A percentile compares a stretch with the other conserved stretches of the same genome.
Conservation (phyloP, 2,113 vertebrate species). For the Dasyornis broadbenti region DNA sequence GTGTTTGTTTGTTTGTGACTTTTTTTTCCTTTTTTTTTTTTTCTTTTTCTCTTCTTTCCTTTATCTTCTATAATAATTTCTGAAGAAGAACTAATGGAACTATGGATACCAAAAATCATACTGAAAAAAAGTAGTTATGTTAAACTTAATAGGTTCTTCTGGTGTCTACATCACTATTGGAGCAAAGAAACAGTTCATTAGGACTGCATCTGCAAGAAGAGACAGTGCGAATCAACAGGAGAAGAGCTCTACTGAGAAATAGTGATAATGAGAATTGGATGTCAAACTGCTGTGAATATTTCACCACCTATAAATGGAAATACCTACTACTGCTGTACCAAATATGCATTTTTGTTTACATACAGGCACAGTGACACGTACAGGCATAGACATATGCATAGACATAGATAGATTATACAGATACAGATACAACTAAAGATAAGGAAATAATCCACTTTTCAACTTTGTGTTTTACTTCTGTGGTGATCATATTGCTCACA, state of each 20-base stretch:
- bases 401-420: background rate
- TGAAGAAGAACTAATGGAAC: background rate
- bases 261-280: background rate
- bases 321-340: background rate
- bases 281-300: background rate
- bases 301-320: background rate
- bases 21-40: background rate
- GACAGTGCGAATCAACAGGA: background rate
- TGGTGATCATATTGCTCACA: background rate
- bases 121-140: background rate
- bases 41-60: fast-evolving
- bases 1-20: too few species aligned
- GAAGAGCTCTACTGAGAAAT: background rate
- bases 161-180: slow-evolving; percentile 5
- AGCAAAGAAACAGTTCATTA: slow-evolving; percentile 36
- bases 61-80: background rate
- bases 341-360: background rate
- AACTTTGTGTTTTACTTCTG: background rate
- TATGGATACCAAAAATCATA: background rate
- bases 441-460: background rate
- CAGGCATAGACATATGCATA: background rate
- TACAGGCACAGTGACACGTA: background rate
- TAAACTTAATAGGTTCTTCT: background rate
- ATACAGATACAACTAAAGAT: background rate
- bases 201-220: background rate